Evolutionary conservation across 2,888 invertebrate genomes (phyloP).

Genomic region (Eupithecia inturbata): DNA sequence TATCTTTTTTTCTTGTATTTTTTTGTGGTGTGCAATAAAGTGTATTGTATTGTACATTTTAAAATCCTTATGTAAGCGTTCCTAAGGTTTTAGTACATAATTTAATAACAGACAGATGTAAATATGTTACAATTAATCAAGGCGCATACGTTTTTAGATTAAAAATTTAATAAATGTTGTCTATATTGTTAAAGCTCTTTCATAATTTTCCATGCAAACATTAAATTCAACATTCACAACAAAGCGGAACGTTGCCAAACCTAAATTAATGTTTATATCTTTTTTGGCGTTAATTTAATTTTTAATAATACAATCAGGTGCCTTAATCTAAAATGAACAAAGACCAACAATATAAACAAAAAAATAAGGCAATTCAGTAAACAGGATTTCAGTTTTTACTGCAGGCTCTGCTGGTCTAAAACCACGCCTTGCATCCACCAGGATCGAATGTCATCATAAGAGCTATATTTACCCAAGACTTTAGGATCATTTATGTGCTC

Average conservation of each 20-base stretch:
- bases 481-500: conserved; percentile 56
- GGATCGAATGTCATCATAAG: conserved; percentile 51
- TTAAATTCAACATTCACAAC: too few relatives aligned
- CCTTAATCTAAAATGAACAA: not conserved
- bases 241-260: not conserved
- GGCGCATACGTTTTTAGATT: not conserved
- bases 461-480: conserved; percentile 46
- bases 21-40: too few relatives aligned
- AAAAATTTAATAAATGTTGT: not conserved
- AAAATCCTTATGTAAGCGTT: not conserved
- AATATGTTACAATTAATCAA: not conserved
- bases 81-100: not conserved
- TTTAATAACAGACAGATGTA: not conserved
- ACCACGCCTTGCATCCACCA: conserved; percentile 59
- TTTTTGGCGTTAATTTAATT: too few relatives aligned
- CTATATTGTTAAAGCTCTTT: not conserved
- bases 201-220: not conserved
- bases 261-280: too few relatives aligned
- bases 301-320: not conserved
- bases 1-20: too few relatives aligned
- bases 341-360: not conserved
- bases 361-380: not conserved
- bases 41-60: too few relatives aligned
- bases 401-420: not conserved
- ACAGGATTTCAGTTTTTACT: not conserved